phyloP scores from a whole-genome alignment of 2,797 vertebrate species.

The Triplophysa bombifrons region DNA sequence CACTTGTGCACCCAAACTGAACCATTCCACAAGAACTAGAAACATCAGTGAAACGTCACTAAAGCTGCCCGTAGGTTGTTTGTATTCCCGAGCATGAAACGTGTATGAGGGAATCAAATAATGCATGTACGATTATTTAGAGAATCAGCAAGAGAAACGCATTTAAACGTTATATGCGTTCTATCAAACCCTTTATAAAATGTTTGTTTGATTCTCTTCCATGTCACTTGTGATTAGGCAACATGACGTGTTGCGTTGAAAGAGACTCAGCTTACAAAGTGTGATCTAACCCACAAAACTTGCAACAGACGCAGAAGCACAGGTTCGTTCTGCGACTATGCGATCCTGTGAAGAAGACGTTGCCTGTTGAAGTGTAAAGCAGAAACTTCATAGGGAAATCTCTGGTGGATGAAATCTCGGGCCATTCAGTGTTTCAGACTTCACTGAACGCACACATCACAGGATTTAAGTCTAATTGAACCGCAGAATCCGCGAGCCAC shows the following conservation, averaged over 20 bases:
- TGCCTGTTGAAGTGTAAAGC: slow-evolving; percentile 50
- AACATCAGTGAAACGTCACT: not conserved
- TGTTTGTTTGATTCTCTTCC: slow-evolving; percentile 41
- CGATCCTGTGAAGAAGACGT: slow-evolving; percentile 19
- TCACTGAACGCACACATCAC: slow-evolving; percentile 47
- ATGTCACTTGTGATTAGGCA: slow-evolving; percentile 31
- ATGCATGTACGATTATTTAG: slow-evolving; percentile 26
- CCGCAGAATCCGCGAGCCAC: slow-evolving; percentile 25
- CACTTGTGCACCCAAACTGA: not conserved
- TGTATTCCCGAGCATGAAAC: slow-evolving; percentile 23
- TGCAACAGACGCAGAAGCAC: slow-evolving; percentile 33
- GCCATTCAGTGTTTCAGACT: slow-evolving; percentile 37
- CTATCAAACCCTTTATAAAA: slow-evolving; percentile 37
- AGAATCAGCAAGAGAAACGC: slow-evolving; percentile 31
- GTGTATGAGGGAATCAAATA: slow-evolving; percentile 33
- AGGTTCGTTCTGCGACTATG: slow-evolving; percentile 39
- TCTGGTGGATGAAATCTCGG: slow-evolving; percentile 48
- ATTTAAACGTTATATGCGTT: slow-evolving; percentile 34
- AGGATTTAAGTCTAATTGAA: slow-evolving; percentile 51
- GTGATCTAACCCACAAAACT: slow-evolving; percentile 29
- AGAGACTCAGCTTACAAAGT: slow-evolving; percentile 18
- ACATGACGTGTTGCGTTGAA: slow-evolving; percentile 14
- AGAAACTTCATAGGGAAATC: slow-evolving; percentile 46
- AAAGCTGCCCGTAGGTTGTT: slow-evolving; percentile 5
- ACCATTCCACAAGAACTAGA: not conserved